Conservation (phyloP, 2,888 invertebrate genomes). For the Octonoba sinensis region DNA sequence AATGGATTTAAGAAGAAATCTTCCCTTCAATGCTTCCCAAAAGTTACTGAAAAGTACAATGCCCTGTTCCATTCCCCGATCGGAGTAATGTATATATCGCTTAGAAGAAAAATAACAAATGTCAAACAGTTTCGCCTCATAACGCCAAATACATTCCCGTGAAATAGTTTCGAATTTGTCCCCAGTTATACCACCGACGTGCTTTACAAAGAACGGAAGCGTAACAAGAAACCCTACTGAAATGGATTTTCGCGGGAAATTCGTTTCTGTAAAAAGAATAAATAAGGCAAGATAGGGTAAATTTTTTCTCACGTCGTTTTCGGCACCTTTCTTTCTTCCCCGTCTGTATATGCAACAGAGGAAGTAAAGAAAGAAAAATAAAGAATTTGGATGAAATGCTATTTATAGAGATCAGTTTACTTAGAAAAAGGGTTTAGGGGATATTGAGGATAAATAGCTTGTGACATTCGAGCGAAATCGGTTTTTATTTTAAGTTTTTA, state of each 20-base stretch:
- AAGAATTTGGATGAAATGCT: conserved; percentile 48
- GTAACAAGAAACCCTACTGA: conserved; percentile 55
- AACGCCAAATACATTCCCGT: conserved; percentile 36
- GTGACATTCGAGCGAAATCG: conserved; percentile 49
- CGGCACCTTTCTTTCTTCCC: conserved; percentile 16
- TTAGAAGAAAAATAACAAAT: conserved; percentile 21
- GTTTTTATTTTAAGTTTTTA: conserved; percentile 28
- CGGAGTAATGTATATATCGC: too few species aligned
- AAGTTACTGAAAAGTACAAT: too few species aligned
- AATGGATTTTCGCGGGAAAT: conserved; percentile 58
- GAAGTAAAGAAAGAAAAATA: conserved; percentile 4
- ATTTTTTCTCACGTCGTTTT: conserved; percentile 49
- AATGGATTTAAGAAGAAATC: too few species aligned
- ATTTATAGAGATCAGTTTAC: conserved; percentile 58
- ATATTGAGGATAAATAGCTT: conserved; percentile 52
- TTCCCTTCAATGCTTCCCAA: too few species aligned
- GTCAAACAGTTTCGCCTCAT: conserved; percentile 44
- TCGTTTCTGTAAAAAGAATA: conserved; percentile 50
- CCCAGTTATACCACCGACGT: conserved; percentile 36
- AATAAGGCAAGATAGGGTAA: conserved; percentile 46
- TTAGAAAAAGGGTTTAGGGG: conserved; percentile 38
- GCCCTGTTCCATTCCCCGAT: too few species aligned
- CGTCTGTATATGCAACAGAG: conserved; percentile 2
- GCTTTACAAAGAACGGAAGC: conserved; percentile 3
- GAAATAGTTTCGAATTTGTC: conserved; percentile 47